Evolutionary conservation across 2,888 invertebrate species (phyloP).

Genomic region (Sacculina carcini): DNA sequence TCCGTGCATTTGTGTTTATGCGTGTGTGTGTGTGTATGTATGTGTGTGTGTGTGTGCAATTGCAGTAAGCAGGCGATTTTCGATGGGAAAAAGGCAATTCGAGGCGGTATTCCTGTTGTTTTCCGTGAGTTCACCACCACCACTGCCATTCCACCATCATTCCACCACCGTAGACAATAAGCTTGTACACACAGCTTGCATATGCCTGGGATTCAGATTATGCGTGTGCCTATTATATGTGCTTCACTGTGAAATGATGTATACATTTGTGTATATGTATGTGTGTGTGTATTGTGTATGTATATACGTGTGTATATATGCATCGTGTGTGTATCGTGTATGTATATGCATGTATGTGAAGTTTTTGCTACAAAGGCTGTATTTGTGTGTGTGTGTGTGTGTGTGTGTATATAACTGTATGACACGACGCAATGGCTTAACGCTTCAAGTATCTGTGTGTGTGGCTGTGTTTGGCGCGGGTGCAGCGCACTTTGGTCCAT

Average conservation of each 20-base stretch:
- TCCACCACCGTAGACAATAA: neutral
- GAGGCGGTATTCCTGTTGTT: slow-evolving; percentile 87
- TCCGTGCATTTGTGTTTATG: too few species aligned
- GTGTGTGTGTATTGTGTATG: slow-evolving; percentile 4
- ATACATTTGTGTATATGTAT: slow-evolving; percentile 1
- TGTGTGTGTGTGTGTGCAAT: slow-evolving; percentile 16
- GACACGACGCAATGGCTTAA: too few species aligned
- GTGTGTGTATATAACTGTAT: too few species aligned
- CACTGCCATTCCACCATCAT: neutral
- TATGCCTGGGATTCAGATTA: slow-evolving; percentile 2
- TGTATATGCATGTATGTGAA: neutral
- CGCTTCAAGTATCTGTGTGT: neutral
- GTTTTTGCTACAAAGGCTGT: slow-evolving; percentile 4
- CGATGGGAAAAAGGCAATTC: slow-evolving; percentile 82
- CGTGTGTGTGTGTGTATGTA: slow-evolving; percentile 2
- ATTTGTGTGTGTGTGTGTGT: neutral
- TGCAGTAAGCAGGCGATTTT: slow-evolving; percentile 78
- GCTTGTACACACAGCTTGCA: neutral
- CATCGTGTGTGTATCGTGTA: neutral
- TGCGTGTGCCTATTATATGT: neutral
- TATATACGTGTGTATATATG: too few species aligned
- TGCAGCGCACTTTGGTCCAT: slow-evolving; percentile 79
- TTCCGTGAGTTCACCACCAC: slow-evolving; percentile 54
- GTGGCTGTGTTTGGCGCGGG: slow-evolving; percentile 11
- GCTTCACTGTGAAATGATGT: slow-evolving; percentile 7